A percentile compares a stretch with the other conserved stretches of the same genome.
phyloP scores from a whole-genome alignment of 2,797 vertebrate genomes.

The Phoxinus dragarum region DNA sequence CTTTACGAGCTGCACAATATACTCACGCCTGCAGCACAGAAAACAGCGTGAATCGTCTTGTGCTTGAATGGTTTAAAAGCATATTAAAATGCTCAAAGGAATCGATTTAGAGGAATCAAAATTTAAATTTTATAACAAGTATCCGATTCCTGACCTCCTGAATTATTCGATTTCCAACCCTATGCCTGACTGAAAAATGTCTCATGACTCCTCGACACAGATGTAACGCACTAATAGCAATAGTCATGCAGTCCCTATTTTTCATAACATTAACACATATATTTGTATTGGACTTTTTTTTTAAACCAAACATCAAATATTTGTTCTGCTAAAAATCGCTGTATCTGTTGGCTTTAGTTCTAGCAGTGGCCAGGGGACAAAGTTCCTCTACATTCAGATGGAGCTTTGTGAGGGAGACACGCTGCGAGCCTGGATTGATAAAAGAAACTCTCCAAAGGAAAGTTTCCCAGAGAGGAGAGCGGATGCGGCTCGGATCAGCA shows the following conservation, averaged over 20 bases:
- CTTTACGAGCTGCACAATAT: no score
- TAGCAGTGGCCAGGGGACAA: accelerated
- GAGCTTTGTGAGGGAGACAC: conserved; percentile 84
- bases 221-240: background rate
- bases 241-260: background rate
- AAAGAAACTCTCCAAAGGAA: conserved; percentile 35
- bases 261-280: background rate
- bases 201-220: background rate
- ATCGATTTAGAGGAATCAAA: no score
- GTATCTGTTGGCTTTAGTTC: conserved; percentile 60
- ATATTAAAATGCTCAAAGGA: background rate
- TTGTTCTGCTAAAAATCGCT: background rate
- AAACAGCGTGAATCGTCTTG: no score
- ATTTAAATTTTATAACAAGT: no score
- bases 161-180: no score
- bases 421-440: conserved; percentile 79
- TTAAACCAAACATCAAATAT: background rate
- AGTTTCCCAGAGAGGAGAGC: conserved; percentile 52
- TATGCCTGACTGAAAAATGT: background rate
- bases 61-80: no score
- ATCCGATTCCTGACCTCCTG: no score
- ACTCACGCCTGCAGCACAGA: no score
- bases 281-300: background rate
- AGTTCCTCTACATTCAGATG: conserved; percentile 89
- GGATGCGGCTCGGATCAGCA: conserved; percentile 71